Conservation (phyloP, 2,888 invertebrate genomes). For the Netelia fuscicornis region DNA sequence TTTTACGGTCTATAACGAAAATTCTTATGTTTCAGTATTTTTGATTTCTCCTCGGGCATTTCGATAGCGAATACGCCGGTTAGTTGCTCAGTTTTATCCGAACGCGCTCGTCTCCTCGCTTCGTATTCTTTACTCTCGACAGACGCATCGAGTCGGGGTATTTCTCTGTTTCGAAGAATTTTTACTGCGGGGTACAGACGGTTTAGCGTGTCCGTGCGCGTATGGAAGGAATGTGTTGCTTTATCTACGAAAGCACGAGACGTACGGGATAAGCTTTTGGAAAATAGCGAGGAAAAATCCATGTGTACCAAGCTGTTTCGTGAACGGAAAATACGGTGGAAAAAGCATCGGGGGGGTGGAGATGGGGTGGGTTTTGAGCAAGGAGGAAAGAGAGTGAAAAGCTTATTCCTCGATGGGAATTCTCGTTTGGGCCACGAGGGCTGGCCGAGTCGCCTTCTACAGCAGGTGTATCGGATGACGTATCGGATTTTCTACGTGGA, state of each 20-base stretch:
- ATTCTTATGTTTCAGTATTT: background rate
- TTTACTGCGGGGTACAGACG: background rate
- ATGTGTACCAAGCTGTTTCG: constrained; percentile 42
- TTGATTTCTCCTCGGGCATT: background rate
- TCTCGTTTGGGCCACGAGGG: background rate
- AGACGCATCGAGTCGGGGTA: constrained; percentile 8
- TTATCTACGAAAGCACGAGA: background rate
- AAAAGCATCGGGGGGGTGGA: background rate
- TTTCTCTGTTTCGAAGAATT: constrained; percentile 17
- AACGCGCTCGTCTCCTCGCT: background rate
- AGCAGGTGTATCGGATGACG: constrained; percentile 49
- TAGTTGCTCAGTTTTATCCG: no score
- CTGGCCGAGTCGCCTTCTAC: constrained; percentile 4
- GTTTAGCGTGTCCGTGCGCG: background rate
- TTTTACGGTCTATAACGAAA: background rate
- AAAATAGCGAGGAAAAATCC: constrained; percentile 30
- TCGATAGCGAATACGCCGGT: background rate
- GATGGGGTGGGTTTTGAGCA: background rate
- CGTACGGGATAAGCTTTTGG: constrained; percentile 31
- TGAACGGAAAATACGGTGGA: constrained; percentile 4
- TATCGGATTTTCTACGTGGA: constrained; percentile 38
- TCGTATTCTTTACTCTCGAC: constrained; percentile 5
- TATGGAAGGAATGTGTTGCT: background rate
- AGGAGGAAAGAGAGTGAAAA: constrained; percentile 15
- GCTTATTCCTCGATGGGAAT: constrained; percentile 46